Base-by-base conservation (phyloP, 37 sponge, comb jelly and placozoan genomes). In the Cladorhizidae sp. region DNA sequence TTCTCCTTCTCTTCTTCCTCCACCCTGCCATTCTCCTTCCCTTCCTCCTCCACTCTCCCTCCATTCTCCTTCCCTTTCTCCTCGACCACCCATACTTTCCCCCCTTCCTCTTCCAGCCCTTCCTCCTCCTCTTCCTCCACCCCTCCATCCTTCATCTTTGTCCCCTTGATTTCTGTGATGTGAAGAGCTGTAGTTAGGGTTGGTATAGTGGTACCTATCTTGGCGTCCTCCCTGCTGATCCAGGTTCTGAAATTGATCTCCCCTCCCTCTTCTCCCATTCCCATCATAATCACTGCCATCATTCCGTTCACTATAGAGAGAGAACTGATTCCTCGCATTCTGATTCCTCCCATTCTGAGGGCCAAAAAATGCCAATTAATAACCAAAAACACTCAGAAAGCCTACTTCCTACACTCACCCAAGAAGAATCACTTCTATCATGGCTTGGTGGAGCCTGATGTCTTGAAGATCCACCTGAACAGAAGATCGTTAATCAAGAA, bases 271-370 rank as follows among this genome's bases (percentile, higher is more conserved):
- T 9, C 38, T n/a, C 59, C 41, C n/a, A 40, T 26, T 61, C 6
- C 37, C 40, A 40, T 43, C 41, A 40, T 43, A 42, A 43, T 22
- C 40, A 8, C 77, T 42, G 1, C 26, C 41, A 18, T 25, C 56
- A 74, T 22, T 32, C 23, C 57, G 17, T 3, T 55, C 57, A 74
- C 74, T 74, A 55, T 29, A 67, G 23, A 68, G 55, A 26, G 67
- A 50, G 35, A 51, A 79, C 28, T 70, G 52, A 25, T 79, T 79
- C 36, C 57, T 50, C 50, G 52, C 50, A n/a, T 21, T 25, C 52
- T 72, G 41, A 36, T 15, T n/a, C n/a, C n/a, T n/a, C n/a, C n/a
- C n/a, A 9, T 68, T 68, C 31, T 37, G 39, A 33, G n/a, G 38
- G 38, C 38, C 39, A 32, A 31, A 21, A 7, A 29, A 18, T 31